Base-by-base conservation (phyloP, 2,888 invertebrate species). In the Sphaerophoria rueppellii region DNA sequence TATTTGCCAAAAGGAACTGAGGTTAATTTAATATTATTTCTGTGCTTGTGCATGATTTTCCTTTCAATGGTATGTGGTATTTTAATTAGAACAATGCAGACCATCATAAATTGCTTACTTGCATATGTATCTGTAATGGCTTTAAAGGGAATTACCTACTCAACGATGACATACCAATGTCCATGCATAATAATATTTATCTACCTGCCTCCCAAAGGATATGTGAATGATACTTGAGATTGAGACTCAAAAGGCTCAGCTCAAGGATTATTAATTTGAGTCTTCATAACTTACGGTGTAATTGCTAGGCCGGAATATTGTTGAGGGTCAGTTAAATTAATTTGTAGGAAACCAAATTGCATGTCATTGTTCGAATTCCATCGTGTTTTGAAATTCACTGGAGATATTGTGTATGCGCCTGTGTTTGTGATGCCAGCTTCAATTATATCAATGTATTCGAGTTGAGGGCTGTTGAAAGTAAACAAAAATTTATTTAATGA, bases 341-440 rank as follows among this genome's bases (percentile, higher is more conserved):
- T 96, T 91, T 96, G 96, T 65, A 97, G 93, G 89, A 97, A 97
- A 52, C 97, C 98, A 89, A 97, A 97, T 89, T 95, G 95, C 93
- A 97, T 94, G 88, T 97, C 96, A 65, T 95, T 94, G 90, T 94
- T 93, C 43, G 93, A 92, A 88, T 97, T 96, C 80, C 96, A 94
- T 32, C 95, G 93, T 63, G 94, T 94, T 40, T 95, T 93, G 89
- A 94, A 98, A 88, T 95, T 94, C 6, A 94, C 94, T 0, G 97
- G 96, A 12, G 94, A 93, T 63, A 98, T 96, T 0, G 94, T 93
- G 89, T 95, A 96, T 74, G 93, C 93, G 4, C 97, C 97, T 7
- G 93, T 94, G 87, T 96, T 96, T 0, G 94, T 92, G 0, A 93
- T 92, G 46, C 93, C 93, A 12, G 93, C 93, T 90, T 95, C 95